Percentiles rank a stretch among this genome's conserved stretches.
phyloP scores from a whole-genome alignment of 2,888 invertebrate genomes.

The Ichneumoninae sp. region DNA sequence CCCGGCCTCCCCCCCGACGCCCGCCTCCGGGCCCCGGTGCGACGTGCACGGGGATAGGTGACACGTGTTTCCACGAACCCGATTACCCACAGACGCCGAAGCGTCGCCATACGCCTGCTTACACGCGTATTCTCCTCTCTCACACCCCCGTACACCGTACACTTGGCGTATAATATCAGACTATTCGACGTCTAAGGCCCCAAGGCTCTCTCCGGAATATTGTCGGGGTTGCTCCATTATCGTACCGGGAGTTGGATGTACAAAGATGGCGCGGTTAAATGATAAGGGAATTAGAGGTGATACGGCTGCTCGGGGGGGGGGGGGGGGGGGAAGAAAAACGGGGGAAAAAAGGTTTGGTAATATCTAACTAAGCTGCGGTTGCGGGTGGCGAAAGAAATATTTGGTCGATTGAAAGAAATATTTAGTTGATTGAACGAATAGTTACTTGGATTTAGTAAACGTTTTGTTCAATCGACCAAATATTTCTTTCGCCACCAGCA shows the following conservation, averaged over 20 bases:
- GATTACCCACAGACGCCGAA: constrained; percentile 78
- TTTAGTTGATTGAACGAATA: no score
- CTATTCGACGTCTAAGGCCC: constrained; percentile 42
- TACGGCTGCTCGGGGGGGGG: no score
- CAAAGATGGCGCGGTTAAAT: background rate
- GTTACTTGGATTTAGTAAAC: no score
- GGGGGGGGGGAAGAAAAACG: no score
- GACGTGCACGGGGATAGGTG: constrained; percentile 62
- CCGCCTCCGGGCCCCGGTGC: background rate
- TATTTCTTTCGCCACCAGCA: no score
- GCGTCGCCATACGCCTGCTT: constrained; percentile 65
- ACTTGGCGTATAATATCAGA: constrained; percentile 56
- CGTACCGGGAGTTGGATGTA: background rate
- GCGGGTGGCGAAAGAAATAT: no score
- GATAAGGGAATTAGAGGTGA: background rate
- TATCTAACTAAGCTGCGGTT: no score
- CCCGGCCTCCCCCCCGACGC: background rate
- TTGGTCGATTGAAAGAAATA: no score
- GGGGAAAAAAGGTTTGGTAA: no score
- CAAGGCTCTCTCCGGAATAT: constrained; percentile 3
- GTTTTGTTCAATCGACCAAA: no score
- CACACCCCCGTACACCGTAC: constrained; percentile 23
- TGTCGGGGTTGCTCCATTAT: constrained; percentile 15
- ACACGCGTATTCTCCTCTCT: constrained; percentile 74
- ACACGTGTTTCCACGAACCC: constrained; percentile 81